Base-by-base conservation (phyloP, 2,797 vertebrate genomes). In the Leptodactylus fallax region DNA sequence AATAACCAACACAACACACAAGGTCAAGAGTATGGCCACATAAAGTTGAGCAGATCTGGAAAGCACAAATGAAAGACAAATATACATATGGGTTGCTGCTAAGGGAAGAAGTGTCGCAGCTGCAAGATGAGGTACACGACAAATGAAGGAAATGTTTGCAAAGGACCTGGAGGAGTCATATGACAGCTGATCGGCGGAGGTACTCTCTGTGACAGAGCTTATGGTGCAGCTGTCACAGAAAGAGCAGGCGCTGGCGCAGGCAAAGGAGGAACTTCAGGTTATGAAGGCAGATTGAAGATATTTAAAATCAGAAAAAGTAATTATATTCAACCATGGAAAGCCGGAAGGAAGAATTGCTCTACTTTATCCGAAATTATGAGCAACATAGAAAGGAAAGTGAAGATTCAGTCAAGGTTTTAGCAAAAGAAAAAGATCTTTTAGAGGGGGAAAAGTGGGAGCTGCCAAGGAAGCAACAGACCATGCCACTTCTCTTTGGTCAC, bases 371-470 rank as follows among this genome's bases (percentile, higher is more conserved):
- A n/a, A n/a, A n/a, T n/a, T n/a, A n/a, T n/a, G n/a, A n/a, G n/a
- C n/a, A n/a, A n/a, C n/a, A n/a, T n/a, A n/a, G n/a, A n/a, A n/a
- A 99, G 98, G 98, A 99, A 92, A 99, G 97, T 0, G 98, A 99
- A 92, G 98, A 99, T 0, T 98, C 98, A 0, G 98, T 99, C 88
- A 99, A 98, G 90, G 95, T 95, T 0, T 94, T 99, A 92, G 98
- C 97, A 0, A 99, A 98, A 92, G 98, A 99, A 93, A 99, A 99
- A 90, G 98, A 99, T 88, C 93, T 97, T 71, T 94, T 99, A 91
- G 98, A 99, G 91, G 92, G 98, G 36, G 98, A 99, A 93, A 99
- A 99, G 91, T 98, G 98, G 98, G 98, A 99, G 91, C 93, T 99
- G 85, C 96, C 93, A 99, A 99, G 95, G 98, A 99, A 90, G 96